These are phyloP conservation scores for Hippoglossus hippoglossus DNA, from an alignment of 2,797 vertebrate genomes.

Conservation along the genomic window DNA sequence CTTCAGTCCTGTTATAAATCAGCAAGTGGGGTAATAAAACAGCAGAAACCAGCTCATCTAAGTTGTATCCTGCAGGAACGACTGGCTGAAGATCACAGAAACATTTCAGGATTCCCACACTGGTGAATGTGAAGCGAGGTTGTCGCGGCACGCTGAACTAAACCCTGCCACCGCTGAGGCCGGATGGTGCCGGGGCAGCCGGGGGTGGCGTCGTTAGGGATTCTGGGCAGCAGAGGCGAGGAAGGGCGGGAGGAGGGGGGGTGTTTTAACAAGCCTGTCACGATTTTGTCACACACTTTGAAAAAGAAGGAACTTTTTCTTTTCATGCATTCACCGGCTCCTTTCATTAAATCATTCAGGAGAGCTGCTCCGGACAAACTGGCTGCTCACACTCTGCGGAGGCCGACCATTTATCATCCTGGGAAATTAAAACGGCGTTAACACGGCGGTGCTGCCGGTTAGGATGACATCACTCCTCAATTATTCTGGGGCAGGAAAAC, in stretches of 20 bases:
- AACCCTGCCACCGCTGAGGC: conserved; percentile 30
- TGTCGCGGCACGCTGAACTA: conserved; percentile 28
- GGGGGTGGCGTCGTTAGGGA: too few species aligned
- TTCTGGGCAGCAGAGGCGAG: conserved; percentile 1
- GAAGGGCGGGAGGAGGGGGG: too few species aligned
- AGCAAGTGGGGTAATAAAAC: too few species aligned
- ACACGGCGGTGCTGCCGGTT: not conserved
- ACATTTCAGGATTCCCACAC: not conserved
- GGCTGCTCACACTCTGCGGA: conserved; percentile 40
- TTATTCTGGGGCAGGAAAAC: conserved; percentile 39
- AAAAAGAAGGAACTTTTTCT: conserved; percentile 37
- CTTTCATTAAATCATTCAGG: conserved; percentile 54
- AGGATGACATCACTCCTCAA: conserved; percentile 60
- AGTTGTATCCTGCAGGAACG: too few species aligned
- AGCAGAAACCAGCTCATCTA: too few species aligned
- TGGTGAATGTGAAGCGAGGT: conserved; percentile 17
- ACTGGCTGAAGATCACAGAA: not conserved
- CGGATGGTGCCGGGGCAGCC: not conserved
- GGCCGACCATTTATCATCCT: conserved; percentile 55
- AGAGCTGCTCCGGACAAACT: conserved; percentile 13
- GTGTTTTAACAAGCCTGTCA: conserved; percentile 75
- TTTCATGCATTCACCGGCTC: conserved; percentile 32
- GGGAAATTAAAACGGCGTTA: conserved; percentile 36
- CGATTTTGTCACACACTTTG: conserved; percentile 66
- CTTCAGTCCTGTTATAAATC: too few species aligned